Base-by-base conservation (phyloP, 2,797 vertebrate genomes). In the Dallia pectoralis region DNA sequence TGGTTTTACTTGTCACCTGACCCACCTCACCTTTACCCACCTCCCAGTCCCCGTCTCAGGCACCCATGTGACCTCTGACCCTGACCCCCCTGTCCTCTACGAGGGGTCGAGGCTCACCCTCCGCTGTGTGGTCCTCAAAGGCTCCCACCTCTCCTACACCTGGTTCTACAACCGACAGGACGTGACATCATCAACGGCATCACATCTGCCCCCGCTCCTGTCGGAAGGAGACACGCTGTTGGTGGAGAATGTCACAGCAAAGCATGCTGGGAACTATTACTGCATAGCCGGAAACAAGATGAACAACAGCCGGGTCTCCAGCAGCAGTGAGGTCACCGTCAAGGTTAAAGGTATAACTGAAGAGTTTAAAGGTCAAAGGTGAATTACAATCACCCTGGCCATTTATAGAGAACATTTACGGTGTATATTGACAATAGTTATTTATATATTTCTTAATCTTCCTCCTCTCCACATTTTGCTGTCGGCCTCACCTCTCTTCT, bases 271-370 rank as follows among this genome's bases (percentile, higher is more conserved):
- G 15, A 65, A 1, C 47, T 94, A 93, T 72, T 86, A 4, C 1
- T 94, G 93, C 79, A 77, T 72, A 18, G 93, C 90, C 19, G 77
- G 78, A 81, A 90, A 91, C 72, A 69, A 0, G 0, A 59, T 91
- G 27, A 70, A 77, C 61, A 80, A 16, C 29, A 81, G 16, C 11
- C 88, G 89, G 77, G 25, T 71, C 77, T 93, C 91, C 81, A 86
- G 80, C 84, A 93, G 93, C 83, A 7, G 0, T 16, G 86, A 82
- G 29, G 25, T 93, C 61, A 71, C 77, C 12, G 74, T 94, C 68
- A 78, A 47, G 1, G 84, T 94, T 64, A 93, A 93, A 92, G 87
- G 93, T 94, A 86, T 9, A 53, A 53, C n/a, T n/a, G 51, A 18
- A 53, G 51, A 53, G 51, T 2, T 53, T n/a, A 53, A n/a, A 53